Conservation (phyloP, 2,797 vertebrate species). For the Takifugu ocellatus region DNA sequence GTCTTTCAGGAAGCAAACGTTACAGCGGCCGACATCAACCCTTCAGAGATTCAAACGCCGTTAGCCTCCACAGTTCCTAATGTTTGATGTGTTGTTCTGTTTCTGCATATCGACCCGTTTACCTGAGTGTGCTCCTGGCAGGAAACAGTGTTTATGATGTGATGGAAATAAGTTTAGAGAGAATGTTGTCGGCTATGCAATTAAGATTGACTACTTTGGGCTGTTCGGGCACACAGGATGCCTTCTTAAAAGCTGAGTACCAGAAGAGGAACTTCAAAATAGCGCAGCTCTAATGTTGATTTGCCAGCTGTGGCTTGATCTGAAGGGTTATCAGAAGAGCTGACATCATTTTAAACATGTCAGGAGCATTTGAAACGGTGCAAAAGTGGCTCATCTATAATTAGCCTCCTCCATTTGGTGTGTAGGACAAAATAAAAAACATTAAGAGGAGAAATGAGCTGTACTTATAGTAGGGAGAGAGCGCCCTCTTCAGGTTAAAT, state of each 20-base stretch:
- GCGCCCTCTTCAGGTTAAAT: conserved; percentile 63
- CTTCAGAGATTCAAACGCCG: conserved; percentile 11
- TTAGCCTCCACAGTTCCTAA: conserved; percentile 11
- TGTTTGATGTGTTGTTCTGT: not conserved
- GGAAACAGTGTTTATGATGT: conserved; percentile 57
- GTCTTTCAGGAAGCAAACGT: conserved; percentile 21
- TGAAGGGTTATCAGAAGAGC: not conserved
- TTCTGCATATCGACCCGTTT: conserved; percentile 51
- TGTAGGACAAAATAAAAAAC: no score
- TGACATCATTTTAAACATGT: conserved; percentile 2
- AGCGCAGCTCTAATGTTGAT: conserved; percentile 9
- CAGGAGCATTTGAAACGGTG: no score
- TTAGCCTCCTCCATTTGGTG: conserved; percentile 26
- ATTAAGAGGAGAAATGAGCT: no score
- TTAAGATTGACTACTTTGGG: conserved; percentile 41
- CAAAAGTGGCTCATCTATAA: conserved; percentile 32
- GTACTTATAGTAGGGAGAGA: conserved; percentile 2
- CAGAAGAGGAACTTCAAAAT: conserved; percentile 12
- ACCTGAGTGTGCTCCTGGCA: conserved; percentile 51
- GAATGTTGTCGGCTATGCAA: conserved; percentile 46
- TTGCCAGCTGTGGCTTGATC: not conserved
- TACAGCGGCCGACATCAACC: conserved; percentile 19
- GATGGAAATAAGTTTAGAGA: conserved; percentile 52
- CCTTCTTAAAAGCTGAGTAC: conserved; percentile 15
- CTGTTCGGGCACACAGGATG: conserved; percentile 28